Evolutionary conservation across 1,140 invertebrate genomes (phyloP), one percentile per base, ranked within the genome.

Genomic region (Lordiphosa clarofinis): DNA sequence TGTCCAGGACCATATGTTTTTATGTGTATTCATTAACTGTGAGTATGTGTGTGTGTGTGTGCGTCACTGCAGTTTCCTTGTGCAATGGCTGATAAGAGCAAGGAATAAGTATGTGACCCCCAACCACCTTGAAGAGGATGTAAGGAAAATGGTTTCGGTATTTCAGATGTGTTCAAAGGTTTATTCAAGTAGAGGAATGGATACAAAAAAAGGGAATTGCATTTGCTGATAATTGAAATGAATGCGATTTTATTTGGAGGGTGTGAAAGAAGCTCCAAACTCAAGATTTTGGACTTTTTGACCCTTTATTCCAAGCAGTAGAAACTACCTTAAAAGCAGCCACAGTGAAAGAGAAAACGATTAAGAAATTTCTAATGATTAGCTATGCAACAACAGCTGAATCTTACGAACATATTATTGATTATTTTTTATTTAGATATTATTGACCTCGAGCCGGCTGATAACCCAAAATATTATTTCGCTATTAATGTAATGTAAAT

Each of bases 1-100:
- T 44, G 67, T 63, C 35, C 72, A 47, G 64, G 59, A 78, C 68
- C 73, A 84, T 82, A 78, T 84, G 76, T 78, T 82, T 70, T 76
- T 73, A 70, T 82, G 73, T 82, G 54, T 50, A 42, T 42, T n/a
- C 21, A 31, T 21, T 15, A 9, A 43, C 50, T 12, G 42, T 1
- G 24, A 31, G n/a, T 4, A n/a, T n/a, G 15, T 1, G 6, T 47
- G 21, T 56, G 5, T 37, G 28, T 13, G 7, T 11, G 10, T 37
- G 31, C 4, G 5, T 13, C 35, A 31, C n/a, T 31, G 46, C 3
- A 56, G 31, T 39, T 21, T 60, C 35, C 58, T 40, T 12, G 24
- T 50, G 33, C 36, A 38, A 31, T 46, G 5, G 36, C 40, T 65
- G 74, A 73, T 79, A 74, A 79, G 56, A 52, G 39, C 21, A 70